A percentile compares a stretch with the other conserved stretches of the same genome.
phyloP scores from a whole-genome alignment of 2,888 invertebrate genomes.

The Cancer borealis region DNA sequence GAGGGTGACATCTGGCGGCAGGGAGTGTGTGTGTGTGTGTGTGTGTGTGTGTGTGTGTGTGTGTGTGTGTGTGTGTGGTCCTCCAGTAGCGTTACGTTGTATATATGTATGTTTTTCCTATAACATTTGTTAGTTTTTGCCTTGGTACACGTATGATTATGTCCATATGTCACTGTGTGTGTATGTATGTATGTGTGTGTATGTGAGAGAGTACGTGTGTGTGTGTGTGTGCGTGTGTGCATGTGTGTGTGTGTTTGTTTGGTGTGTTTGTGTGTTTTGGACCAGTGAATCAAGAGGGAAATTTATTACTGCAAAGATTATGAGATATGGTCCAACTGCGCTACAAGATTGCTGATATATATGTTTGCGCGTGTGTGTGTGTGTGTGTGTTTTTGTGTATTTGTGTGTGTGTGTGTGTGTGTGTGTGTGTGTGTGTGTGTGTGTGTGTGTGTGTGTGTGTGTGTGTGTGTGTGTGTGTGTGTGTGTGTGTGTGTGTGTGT shows the following conservation, averaged over 20 bases:
- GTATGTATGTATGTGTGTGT: slow-evolving; percentile 55
- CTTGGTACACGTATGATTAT: slow-evolving; percentile 37
- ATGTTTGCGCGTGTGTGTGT: background rate
- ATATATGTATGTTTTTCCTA: too few relatives aligned
- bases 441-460: slow-evolving; percentile 43
- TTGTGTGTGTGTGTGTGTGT: slow-evolving; percentile 50
- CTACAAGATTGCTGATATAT: background rate
- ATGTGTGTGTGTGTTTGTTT: slow-evolving; percentile 5
- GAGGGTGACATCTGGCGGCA: too few relatives aligned
- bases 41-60: background rate
- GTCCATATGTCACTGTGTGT: slow-evolving; percentile 53
- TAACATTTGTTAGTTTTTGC: background rate
- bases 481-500: background rate
- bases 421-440: background rate
- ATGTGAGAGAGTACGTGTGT: slow-evolving; percentile 56
- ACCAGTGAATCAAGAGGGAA: background rate
- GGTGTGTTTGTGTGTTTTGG: background rate
- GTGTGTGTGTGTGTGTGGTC: too few relatives aligned
- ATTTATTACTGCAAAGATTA: background rate
- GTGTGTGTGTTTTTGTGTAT: too few relatives aligned
- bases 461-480: slow-evolving; percentile 46
- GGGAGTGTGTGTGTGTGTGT: background rate
- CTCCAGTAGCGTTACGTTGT: too few relatives aligned
- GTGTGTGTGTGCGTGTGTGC: slow-evolving; percentile 54
- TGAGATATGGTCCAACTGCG: background rate